A percentile compares a stretch with the other conserved stretches of the same genome.
phyloP scores from a whole-genome alignment of 2,113 vertebrate genomes.

The Nematolebias whitei region DNA sequence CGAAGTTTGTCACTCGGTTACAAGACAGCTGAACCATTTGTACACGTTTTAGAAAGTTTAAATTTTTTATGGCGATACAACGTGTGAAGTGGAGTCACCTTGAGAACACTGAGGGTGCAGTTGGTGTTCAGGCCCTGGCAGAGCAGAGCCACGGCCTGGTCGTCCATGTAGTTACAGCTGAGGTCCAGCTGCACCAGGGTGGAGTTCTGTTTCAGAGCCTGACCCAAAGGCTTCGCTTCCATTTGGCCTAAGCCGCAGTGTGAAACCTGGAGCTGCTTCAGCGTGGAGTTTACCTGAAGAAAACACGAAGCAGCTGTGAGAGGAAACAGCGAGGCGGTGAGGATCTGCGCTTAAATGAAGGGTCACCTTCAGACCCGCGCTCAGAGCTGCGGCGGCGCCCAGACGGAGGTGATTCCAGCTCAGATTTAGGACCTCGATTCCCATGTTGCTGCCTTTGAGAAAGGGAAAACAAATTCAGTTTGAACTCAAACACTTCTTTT shows the following conservation, averaged over 20 bases:
- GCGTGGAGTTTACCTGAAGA: constrained; percentile 28
- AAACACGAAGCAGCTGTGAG: neutral
- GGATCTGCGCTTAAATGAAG: too few relatives aligned
- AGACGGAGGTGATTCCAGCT: constrained; percentile 84
- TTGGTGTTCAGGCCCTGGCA: too few relatives aligned
- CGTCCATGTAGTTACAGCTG: too few relatives aligned
- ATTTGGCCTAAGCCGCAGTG: constrained; percentile 79
- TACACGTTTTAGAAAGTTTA: constrained; percentile 19
- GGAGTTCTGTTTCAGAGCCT: constrained; percentile 77
- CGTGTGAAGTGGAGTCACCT: too few relatives aligned
- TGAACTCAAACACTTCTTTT: too few relatives aligned
- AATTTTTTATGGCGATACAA: too few relatives aligned
- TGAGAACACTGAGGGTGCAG: too few relatives aligned
- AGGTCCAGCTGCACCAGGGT: constrained; percentile 70
- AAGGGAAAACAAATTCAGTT: too few relatives aligned
- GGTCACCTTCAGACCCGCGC: constrained; percentile 80
- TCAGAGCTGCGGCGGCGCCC: constrained; percentile 49
- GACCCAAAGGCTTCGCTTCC: constrained; percentile 75
- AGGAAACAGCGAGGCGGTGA: too few relatives aligned
- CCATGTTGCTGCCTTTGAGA: too few relatives aligned
- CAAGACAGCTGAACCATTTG: constrained; percentile 65
- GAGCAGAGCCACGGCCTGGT: too few relatives aligned
- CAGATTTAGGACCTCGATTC: constrained; percentile 73
- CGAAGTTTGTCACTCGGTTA: constrained; percentile 70
- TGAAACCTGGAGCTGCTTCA: constrained; percentile 70